Percentiles rank a stretch among this genome's conserved stretches.
Conservation (phyloP, 2,113 vertebrate species). For the Bettongia penicillata region DNA sequence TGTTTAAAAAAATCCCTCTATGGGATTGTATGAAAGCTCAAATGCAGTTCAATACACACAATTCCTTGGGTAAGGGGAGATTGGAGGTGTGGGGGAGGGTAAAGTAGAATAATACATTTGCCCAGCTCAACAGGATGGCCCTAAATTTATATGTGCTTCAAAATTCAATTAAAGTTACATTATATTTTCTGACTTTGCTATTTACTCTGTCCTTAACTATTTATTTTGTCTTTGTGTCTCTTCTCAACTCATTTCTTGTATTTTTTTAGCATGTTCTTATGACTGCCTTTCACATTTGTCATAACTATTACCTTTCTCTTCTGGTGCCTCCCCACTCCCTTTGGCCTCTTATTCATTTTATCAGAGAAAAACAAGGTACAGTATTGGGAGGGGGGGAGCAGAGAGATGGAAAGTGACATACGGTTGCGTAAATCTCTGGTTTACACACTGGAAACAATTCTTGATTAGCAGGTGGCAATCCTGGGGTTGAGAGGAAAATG, state of each 20-base stretch:
- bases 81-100: neutral
- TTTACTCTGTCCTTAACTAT: fast-evolving
- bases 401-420: neutral
- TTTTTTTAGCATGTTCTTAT: neutral
- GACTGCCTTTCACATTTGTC: neutral
- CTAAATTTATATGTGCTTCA: neutral
- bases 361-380: neutral
- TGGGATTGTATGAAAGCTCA: neutral
- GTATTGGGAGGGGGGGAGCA: neutral
- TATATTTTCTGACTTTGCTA: neutral
- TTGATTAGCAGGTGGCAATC: slow-evolving; percentile 5
- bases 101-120: neutral
- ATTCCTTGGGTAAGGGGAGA: neutral
- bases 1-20: neutral
- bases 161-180: neutral
- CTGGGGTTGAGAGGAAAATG: slow-evolving; percentile 13
- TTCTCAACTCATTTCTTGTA: neutral
- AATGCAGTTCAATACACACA: neutral
- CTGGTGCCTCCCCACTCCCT: neutral
- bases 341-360: neutral
- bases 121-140: neutral
- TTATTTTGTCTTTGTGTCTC: neutral
- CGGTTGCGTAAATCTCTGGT: slow-evolving; percentile 8
- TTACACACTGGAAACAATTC: slow-evolving; percentile 22
- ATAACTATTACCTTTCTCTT: neutral